These are phyloP conservation scores for Xiphias gladius DNA, from an alignment of 2,113 vertebrate species.

Conservation along the genomic window DNA sequence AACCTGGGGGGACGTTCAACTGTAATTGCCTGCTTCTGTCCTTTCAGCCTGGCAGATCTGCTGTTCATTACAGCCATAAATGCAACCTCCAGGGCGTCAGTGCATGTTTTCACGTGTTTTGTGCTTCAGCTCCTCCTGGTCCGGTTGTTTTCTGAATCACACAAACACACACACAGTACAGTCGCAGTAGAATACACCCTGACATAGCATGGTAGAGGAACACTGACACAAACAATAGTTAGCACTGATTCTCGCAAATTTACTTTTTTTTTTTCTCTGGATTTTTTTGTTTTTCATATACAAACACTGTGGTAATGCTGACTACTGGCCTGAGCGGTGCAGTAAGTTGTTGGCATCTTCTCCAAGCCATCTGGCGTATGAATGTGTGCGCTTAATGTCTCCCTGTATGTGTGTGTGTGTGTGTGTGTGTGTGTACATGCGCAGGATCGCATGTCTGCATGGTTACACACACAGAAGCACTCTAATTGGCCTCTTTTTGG, in stretches of 20 bases:
- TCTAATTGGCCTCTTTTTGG: constrained; percentile 63
- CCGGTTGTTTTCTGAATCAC: not conserved
- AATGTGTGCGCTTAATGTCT: constrained; percentile 45
- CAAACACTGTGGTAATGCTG: constrained; percentile 8
- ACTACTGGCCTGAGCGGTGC: constrained; percentile 44
- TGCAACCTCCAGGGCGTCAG: constrained; percentile 57
- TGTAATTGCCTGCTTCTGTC: constrained; percentile 78
- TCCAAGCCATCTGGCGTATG: constrained; percentile 70
- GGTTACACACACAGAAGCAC: constrained; percentile 48
- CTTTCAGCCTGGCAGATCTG: constrained; percentile 74
- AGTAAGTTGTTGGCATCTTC: constrained; percentile 57
- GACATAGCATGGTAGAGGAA: not conserved
- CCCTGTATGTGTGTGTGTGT: not conserved
- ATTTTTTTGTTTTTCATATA: constrained; percentile 22
- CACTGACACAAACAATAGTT: not conserved
- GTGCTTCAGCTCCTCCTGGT: not conserved
- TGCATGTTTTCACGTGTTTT: constrained; percentile 33
- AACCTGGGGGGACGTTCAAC: constrained; percentile 71
- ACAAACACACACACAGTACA: not conserved
- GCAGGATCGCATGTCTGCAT: constrained; percentile 42
- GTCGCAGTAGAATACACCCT: not conserved
- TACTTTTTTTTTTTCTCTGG: not conserved
- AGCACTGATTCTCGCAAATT: not conserved
- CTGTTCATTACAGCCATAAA: constrained; percentile 74
- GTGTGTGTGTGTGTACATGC: constrained; percentile 15